Conservation (phyloP, 2,888 invertebrate species). For the Chironomus riparius region DNA sequence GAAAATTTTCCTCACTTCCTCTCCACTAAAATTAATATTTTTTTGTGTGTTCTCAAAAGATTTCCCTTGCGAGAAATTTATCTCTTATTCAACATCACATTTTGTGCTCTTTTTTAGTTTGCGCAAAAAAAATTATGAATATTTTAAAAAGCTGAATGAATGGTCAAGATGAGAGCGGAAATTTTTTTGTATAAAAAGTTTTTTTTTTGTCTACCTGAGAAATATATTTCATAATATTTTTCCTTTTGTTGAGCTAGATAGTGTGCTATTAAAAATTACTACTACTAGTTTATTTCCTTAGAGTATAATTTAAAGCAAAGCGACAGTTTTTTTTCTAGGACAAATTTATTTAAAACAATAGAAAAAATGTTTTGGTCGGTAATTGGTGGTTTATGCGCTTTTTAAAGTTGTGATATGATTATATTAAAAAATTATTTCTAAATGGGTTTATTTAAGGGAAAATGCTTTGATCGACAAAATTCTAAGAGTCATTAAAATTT, state of each 20-base stretch:
- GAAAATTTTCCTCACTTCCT: background rate
- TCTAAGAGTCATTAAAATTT: too few species aligned
- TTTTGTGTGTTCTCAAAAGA: background rate
- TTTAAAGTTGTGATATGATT: too few species aligned
- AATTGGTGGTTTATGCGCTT: background rate
- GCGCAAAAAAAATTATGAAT: background rate
- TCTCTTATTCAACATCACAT: background rate
- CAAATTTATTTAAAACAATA: background rate
- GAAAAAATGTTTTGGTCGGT: background rate
- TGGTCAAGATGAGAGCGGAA: background rate
- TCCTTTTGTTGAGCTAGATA: background rate
- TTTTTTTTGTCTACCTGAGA: background rate
- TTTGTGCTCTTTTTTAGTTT: background rate
- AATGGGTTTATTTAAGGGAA: too few species aligned
- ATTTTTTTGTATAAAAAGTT: background rate
- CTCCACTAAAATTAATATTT: background rate
- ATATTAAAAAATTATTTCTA: too few species aligned
- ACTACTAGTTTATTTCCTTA: background rate
- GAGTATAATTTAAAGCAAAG: background rate
- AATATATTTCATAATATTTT: background rate
- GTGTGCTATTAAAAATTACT: too few species aligned
- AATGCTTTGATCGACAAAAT: too few species aligned
- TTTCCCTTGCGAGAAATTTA: background rate
- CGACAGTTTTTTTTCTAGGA: background rate
- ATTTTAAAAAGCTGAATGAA: background rate